phyloP scores from a whole-genome alignment of 2,888 invertebrate genomes.

The Carpatolechia fugitivella region DNA sequence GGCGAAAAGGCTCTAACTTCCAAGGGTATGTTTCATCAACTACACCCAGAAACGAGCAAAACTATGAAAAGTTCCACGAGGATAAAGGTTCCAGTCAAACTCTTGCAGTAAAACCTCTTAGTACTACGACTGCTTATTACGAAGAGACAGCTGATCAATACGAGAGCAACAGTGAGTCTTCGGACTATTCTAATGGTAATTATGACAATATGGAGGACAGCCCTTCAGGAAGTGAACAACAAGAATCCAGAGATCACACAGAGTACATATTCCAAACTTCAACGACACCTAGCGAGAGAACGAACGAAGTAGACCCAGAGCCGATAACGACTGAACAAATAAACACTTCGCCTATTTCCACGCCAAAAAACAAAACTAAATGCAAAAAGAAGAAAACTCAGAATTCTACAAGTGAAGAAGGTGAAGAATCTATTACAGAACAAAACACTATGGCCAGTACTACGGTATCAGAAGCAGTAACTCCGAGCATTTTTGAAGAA shows the following conservation, averaged over 20 bases:
- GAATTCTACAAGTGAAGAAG: constrained; percentile 32
- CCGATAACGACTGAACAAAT: constrained; percentile 38
- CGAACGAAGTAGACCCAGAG: constrained; percentile 37
- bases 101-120: constrained; percentile 23
- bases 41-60: constrained; percentile 42
- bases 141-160: constrained; percentile 37
- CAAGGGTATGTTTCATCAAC: constrained; percentile 54
- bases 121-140: constrained; percentile 30
- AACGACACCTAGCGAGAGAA: constrained; percentile 32
- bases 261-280: constrained; percentile 39
- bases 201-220: constrained; percentile 26
- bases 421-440: background rate
- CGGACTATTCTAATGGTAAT: constrained; percentile 24
- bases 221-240: constrained; percentile 24
- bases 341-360: constrained; percentile 34
- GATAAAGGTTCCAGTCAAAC: constrained; percentile 21
- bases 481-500: constrained; percentile 53
- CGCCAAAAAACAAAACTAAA: constrained; percentile 59
- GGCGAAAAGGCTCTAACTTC: constrained; percentile 69
- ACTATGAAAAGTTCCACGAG: constrained; percentile 34
- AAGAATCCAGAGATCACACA: constrained; percentile 47
- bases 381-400: constrained; percentile 65
- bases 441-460: constrained; percentile 19
- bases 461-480: constrained; percentile 34
- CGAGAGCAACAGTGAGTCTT: constrained; percentile 32